Evolutionary conservation across 2,113 vertebrate species (phyloP), one percentile per base, ranked within the genome.

Genomic region (Centropus unirufus): DNA sequence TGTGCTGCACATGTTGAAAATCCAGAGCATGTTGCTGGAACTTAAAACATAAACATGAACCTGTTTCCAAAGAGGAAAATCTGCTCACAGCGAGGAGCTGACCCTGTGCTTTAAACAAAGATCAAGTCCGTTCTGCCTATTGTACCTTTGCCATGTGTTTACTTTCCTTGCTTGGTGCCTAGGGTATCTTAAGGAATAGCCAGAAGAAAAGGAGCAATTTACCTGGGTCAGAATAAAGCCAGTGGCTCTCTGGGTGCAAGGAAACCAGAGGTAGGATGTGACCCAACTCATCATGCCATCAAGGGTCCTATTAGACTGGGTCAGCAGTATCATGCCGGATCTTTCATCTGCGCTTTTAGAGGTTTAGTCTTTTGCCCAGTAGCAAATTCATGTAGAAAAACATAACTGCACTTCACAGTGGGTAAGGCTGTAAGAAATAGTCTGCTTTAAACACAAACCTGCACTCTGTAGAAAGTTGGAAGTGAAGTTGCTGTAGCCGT

Each of bases 21-120:
- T 94, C 95, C 91, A 29, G 73, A 93, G 97, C 95, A 96, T 97
- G 97, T 95, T 93, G 96, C 96, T 98, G 94, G 93, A 97, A 98
- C 97, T 97, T 98, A 96, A 98, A 98, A 97, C 96, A 97, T 98
- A 98, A 98, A 98, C 97, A 98, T 95, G 97, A 98, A 98, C 97
- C 97, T 98, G 98, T 95, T 98, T 97, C 97, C 93, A 98, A 95
- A 95, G 96, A 98, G 90, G 92, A 97, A 98, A 98, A 97, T 96
- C 97, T 98, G 97, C 96, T 98, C 97, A 96, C 97, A 98, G 97
- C 66, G 3, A 98, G 97, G 89, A 96, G 95, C 96, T 98, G 97
- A 98, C 97, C 97, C 77, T 11, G 47, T 83, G 95, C 95, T 97
- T 98, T 98, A 98, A 97, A 97, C 96, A 97, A 96, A 97, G 94